Base-by-base conservation (phyloP, 2,888 invertebrate species). In the Rhagonycha lutea region DNA sequence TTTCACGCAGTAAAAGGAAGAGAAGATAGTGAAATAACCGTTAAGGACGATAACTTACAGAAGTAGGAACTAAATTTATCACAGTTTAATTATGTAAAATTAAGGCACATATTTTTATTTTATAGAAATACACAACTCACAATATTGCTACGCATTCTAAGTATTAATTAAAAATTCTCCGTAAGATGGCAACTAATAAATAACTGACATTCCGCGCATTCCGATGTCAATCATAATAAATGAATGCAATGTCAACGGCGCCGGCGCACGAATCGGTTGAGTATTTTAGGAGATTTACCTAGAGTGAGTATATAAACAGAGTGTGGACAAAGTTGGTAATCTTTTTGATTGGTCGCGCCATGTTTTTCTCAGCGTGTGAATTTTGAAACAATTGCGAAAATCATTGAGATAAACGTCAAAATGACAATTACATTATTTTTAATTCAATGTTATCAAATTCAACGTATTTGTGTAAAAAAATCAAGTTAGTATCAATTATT, bases 91-190 rank as follows among this genome's bases (percentile, higher is more conserved):
- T 63, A 70, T 74, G 29, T 72, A 12, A 67, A 69, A 29, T 61
- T 72, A 74, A 72, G 70, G 74, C 74, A 77, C 74, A 74, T 74
- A 71, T 68, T 74, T 69, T 61, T n/a, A 69, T 69, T 70, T 68
- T 60, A 71, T 70, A 62, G 14, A 73, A 72, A 65, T 78, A 74
- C 63, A 65, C 63, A 72, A 69, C 67, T 70, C 61, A 70, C 62
- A 32, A 32, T 60, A 73, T 60, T 74, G 63, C 75, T 75, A 74
- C 75, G 73, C 73, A 73, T 68, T 72, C 72, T 73, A 72, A 74
- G 69, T 75, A 75, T 77, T 78, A 78, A 81, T 79, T 79, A 78
- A 72, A 80, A 82, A 83, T 83, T 82, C 82, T 81, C 82, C 83
- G 82, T 78, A 73, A 83, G 83, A 82, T 83, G 83, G 84, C 83